Conservation (phyloP, 2,797 vertebrate species). For the Gouania willdenowi region DNA sequence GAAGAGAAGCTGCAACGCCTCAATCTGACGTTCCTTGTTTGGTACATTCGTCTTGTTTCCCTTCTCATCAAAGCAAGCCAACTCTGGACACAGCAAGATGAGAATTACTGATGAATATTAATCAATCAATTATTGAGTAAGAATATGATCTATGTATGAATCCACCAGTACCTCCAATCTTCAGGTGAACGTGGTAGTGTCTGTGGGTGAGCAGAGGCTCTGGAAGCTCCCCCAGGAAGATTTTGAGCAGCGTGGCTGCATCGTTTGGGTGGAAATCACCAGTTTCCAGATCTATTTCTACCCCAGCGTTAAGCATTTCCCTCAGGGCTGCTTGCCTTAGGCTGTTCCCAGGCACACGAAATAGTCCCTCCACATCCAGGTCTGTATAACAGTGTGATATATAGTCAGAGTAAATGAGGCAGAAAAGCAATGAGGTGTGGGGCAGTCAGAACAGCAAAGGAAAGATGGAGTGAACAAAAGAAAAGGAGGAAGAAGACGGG, state of each 20-base stretch:
- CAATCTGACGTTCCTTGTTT: constrained; percentile 91
- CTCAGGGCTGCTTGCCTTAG: constrained; percentile 89
- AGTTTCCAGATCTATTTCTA: constrained; percentile 89
- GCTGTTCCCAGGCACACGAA: constrained; percentile 95
- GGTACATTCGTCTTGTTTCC: constrained; percentile 86
- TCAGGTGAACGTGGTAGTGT: constrained; percentile 92
- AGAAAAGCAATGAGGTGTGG: background rate
- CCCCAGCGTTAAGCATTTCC: constrained; percentile 89
- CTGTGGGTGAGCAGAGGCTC: constrained; percentile 92
- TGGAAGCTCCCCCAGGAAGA: constrained; percentile 92
- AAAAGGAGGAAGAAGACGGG: constrained; percentile 25
- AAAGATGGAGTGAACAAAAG: constrained; percentile 39
- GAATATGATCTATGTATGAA: background rate
- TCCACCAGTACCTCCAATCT: constrained; percentile 84
- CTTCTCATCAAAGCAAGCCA: constrained; percentile 86
- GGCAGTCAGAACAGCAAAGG: constrained; percentile 9
- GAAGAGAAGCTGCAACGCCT: constrained; percentile 91
- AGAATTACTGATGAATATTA: background rate
- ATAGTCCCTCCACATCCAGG: constrained; percentile 92
- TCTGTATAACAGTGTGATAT: constrained; percentile 71
- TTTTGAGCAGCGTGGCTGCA: constrained; percentile 90
- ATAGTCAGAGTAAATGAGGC: background rate
- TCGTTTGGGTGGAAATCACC: constrained; percentile 97
- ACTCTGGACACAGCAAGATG: constrained; percentile 66
- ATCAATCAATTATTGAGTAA: background rate